Percentiles rank a stretch among this genome's conserved stretches.
Evolutionary conservation across 2,888 invertebrate species (phyloP).

Genomic region (Allygus modestus): DNA sequence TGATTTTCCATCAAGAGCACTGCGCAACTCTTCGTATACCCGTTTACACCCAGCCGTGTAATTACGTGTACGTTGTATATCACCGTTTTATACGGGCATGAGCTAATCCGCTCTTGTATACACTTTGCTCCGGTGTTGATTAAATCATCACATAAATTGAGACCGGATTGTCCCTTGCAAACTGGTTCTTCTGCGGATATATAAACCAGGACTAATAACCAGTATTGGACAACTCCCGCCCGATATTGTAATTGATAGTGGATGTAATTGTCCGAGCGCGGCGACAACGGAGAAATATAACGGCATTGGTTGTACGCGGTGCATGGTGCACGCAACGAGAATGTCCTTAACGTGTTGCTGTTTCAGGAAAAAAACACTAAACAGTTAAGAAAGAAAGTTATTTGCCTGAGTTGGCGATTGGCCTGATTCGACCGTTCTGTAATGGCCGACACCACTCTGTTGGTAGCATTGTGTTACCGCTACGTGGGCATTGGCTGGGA

Average conservation of each 20-base stretch:
- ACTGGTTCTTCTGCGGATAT: constrained; percentile 44
- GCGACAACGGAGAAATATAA: background rate
- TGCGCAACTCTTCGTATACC: background rate
- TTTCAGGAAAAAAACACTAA: too few species aligned
- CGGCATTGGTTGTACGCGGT: background rate
- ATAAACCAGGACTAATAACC: constrained; percentile 49
- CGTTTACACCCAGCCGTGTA: background rate
- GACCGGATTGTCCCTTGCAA: constrained; percentile 28
- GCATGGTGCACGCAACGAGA: too few species aligned
- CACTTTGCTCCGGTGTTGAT: constrained; percentile 1
- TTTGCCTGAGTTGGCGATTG: too few species aligned
- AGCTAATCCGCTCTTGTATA: constrained; percentile 16
- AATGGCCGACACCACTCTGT: too few species aligned
- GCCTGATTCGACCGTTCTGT: too few species aligned
- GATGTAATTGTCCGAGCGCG: background rate
- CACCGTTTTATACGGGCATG: constrained; percentile 18
- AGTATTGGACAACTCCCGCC: constrained; percentile 24
- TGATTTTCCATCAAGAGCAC: constrained; percentile 44
- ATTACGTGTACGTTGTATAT: constrained; percentile 34
- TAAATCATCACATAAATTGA: constrained; percentile 45
- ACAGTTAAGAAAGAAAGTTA: too few species aligned
- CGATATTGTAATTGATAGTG: constrained; percentile 42
- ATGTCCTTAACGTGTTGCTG: too few species aligned
- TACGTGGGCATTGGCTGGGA: too few species aligned
- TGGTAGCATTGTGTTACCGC: too few species aligned